Evolutionary conservation across 1,140 invertebrate species (phyloP).

Genomic region (Helicoverpa zea): DNA sequence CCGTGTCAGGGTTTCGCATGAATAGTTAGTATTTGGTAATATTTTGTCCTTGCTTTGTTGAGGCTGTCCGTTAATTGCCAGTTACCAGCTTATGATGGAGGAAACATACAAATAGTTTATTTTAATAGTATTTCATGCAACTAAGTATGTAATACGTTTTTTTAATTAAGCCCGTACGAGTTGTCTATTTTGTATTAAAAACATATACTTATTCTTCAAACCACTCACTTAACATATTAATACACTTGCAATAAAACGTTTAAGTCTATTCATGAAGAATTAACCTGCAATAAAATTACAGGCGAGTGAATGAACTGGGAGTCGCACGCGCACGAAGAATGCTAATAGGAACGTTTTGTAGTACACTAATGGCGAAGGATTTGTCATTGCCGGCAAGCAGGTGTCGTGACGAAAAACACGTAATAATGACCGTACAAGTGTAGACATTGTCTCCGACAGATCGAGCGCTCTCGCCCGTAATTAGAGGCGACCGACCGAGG

Average conservation of each 20-base stretch:
- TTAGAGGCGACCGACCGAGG: conserved; percentile 69
- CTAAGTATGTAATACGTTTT: no score
- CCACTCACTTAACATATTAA: no score
- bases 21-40: conserved; percentile 42
- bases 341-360: conserved; percentile 65
- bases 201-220: no score
- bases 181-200: no score
- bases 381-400: conserved; percentile 72
- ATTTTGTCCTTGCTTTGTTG: conserved; percentile 49
- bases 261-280: conserved; percentile 2
- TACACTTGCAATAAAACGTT: not conserved
- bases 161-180: no score
- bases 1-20: conserved; percentile 39
- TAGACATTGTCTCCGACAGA: conserved; percentile 70
- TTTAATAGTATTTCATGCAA: conserved; percentile 6
- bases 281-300: conserved; percentile 17
- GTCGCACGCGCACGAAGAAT: conserved; percentile 59
- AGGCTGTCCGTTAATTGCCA: conserved; percentile 18
- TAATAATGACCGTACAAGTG: conserved; percentile 73
- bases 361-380: conserved; percentile 64
- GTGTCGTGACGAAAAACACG: conserved; percentile 75
- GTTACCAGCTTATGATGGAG: not conserved
- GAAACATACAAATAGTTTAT: conserved; percentile 13
- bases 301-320: conserved; percentile 33
- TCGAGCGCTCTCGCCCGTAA: conserved; percentile 69